Evolutionary conservation across 1,140 invertebrate genomes (phyloP).

Genomic region (Drosophila pachea): DNA sequence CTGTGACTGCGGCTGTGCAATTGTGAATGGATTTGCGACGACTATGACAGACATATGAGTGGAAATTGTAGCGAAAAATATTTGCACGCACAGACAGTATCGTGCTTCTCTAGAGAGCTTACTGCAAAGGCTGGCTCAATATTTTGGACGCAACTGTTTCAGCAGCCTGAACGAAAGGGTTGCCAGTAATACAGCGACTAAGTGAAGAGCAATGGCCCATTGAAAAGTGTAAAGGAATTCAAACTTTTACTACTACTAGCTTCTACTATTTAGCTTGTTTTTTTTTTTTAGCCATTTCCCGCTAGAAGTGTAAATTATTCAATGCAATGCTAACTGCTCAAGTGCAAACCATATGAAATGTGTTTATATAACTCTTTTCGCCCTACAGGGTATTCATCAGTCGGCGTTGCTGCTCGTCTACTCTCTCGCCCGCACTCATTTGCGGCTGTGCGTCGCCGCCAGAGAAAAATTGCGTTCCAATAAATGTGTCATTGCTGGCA

Average conservation of each 20-base stretch:
- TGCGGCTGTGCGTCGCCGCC: slow-evolving; percentile 4
- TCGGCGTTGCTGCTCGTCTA: not conserved
- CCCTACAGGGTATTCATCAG: not conserved
- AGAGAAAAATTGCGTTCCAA: slow-evolving; percentile 10
- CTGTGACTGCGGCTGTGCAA: slow-evolving; percentile 11
- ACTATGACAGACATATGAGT: slow-evolving; percentile 15
- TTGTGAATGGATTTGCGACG: slow-evolving; percentile 18
- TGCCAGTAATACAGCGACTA: no score
- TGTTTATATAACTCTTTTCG: not conserved
- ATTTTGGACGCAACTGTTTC: no score
- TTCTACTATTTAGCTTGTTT: no score
- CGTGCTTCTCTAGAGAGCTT: not conserved
- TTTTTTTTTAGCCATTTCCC: no score
- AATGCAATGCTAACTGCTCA: no score
- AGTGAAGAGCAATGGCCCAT: no score
- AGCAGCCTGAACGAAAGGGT: no score
- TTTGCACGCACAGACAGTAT: slow-evolving; percentile 18
- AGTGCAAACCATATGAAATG: no score
- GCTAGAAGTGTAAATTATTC: no score
- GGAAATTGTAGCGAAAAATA: slow-evolving; percentile 40
- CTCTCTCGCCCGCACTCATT: slow-evolving; percentile 16
- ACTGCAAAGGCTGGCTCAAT: no score
- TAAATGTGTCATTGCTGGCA: slow-evolving; percentile 57
- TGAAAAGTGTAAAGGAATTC: no score
- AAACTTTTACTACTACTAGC: no score